Percentiles rank a stretch among this genome's conserved stretches.
phyloP scores from a whole-genome alignment of 2,797 vertebrate genomes.

The Clarias platycephalus region DNA sequence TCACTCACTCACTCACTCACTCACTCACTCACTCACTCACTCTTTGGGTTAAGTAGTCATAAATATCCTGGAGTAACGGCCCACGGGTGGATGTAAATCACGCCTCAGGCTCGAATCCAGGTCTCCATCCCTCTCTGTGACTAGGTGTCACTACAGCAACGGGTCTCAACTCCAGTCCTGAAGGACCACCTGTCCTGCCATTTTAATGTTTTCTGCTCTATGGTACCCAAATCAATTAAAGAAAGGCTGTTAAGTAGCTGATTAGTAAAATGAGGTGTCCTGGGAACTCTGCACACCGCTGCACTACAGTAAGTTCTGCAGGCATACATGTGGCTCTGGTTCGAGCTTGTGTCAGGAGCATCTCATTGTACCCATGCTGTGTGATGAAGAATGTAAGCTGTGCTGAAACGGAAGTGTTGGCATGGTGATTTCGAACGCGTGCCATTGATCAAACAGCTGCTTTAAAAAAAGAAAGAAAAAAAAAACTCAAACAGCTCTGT shows the following conservation, averaged over 20 bases:
- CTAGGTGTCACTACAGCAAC: background rate
- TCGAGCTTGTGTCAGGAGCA: background rate
- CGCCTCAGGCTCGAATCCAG: background rate
- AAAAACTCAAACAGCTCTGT: background rate
- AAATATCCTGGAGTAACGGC: background rate
- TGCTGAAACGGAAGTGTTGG: constrained; percentile 30
- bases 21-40: too few species aligned
- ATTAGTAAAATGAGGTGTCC: too few species aligned
- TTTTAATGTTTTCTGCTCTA: too few species aligned
- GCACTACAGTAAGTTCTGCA: background rate
- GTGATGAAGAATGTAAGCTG: background rate
- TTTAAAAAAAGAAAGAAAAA: background rate
- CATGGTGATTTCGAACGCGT: constrained; percentile 20
- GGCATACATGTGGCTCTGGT: background rate
- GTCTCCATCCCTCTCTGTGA: background rate
- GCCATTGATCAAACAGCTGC: constrained; percentile 13
- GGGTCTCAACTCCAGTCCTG: too few species aligned
- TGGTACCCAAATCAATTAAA: too few species aligned
- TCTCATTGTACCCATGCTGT: background rate
- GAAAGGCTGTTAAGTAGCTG: too few species aligned
- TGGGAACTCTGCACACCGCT: too few species aligned
- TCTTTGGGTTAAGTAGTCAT: background rate
- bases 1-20: too few species aligned
- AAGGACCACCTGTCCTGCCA: too few species aligned
- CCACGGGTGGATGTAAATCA: background rate